phyloP scores from a whole-genome alignment of 2,797 vertebrate species.

The Spinus olivaceus region DNA sequence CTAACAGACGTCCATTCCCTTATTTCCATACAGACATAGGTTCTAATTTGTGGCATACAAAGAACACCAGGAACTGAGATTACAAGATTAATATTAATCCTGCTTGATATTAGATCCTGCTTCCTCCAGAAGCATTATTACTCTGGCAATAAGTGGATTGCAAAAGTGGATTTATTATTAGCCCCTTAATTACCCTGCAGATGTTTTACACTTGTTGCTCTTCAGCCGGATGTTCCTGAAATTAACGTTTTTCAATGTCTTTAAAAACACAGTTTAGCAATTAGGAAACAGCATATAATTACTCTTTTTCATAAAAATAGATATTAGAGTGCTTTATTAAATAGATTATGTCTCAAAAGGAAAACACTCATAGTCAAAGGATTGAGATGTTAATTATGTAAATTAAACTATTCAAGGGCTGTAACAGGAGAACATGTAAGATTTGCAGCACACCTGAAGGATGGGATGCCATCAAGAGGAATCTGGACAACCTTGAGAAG shows the following conservation, averaged over 20 bases:
- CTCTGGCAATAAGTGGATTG: background rate
- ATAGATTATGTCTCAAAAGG: background rate
- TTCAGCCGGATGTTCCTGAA: background rate
- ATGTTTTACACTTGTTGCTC: background rate
- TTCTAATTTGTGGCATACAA: background rate
- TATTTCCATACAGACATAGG: background rate
- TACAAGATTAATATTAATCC: background rate
- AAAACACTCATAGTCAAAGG: background rate
- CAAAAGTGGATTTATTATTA: background rate
- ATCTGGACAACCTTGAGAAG: background rate
- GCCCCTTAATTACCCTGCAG: background rate
- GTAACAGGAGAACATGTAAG: background rate
- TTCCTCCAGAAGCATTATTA: background rate
- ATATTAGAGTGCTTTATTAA: background rate
- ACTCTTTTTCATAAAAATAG: slow-evolving; percentile 1
- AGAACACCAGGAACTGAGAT: background rate
- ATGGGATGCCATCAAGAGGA: background rate
- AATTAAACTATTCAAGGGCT: background rate
- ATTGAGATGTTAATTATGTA: background rate
- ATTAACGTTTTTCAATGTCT: background rate
- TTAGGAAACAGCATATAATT: background rate
- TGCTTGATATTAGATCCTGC: background rate
- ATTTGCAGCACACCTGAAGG: background rate
- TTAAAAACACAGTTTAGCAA: background rate
- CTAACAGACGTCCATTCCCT: background rate